Percentiles rank a stretch among this genome's conserved stretches.
phyloP scores from a whole-genome alignment of 2,113 vertebrate species.

The Lophius piscatorius region DNA sequence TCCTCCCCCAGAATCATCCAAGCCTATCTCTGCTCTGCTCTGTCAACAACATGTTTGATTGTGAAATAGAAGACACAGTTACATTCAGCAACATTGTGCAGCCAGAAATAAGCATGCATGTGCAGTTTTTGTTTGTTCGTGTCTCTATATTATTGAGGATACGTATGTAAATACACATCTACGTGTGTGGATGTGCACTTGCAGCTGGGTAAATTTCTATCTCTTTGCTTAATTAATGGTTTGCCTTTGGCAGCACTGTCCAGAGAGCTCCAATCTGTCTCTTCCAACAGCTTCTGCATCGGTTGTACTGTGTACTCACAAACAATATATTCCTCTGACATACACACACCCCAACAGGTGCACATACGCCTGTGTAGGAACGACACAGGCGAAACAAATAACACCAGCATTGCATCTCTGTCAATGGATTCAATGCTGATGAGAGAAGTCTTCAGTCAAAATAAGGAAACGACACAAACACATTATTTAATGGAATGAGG shows the following conservation, averaged over 20 bases:
- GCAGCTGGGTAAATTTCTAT: constrained; percentile 72
- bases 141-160: neutral
- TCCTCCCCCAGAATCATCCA: constrained; percentile 32
- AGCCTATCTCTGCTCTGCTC: constrained; percentile 28
- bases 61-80: constrained; percentile 12
- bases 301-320: constrained; percentile 46
- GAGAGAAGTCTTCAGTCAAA: neutral
- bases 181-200: constrained; percentile 44
- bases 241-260: constrained; percentile 66
- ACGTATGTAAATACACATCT: constrained; percentile 21
- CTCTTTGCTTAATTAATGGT: constrained; percentile 77
- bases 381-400: constrained; percentile 10
- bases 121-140: constrained; percentile 20
- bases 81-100: constrained; percentile 3
- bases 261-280: constrained; percentile 62
- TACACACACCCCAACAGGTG: constrained; percentile 58
- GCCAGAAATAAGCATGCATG: constrained; percentile 9
- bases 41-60: constrained; percentile 46
- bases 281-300: constrained; percentile 53
- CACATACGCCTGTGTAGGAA: neutral
- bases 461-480: neutral
- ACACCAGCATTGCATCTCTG: constrained; percentile 1
- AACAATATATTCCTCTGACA: constrained; percentile 37
- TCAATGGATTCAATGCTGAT: neutral
- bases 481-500: neutral